Evolutionary conservation across 2,888 invertebrate genomes (phyloP).

Genomic region (Odontomyia ornata): DNA sequence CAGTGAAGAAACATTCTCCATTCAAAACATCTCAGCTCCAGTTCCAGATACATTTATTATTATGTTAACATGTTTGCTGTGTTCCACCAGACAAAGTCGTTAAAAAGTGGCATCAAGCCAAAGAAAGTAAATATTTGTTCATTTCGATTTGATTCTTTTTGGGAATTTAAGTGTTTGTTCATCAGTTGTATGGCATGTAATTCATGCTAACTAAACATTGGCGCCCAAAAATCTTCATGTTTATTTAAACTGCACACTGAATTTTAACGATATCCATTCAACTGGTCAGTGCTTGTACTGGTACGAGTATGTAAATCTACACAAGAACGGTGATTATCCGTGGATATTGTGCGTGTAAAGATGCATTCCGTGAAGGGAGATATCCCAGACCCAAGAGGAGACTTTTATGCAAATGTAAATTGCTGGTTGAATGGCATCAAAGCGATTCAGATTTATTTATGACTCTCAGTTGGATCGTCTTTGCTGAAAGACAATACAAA

Average conservation of each 20-base stretch:
- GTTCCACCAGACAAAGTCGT: not conserved
- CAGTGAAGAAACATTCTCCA: not conserved
- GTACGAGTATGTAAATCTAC: not conserved
- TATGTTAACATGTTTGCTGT: not conserved
- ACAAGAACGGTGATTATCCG: not conserved
- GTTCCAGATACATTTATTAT: not conserved
- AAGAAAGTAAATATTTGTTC: slow-evolving; percentile 35
- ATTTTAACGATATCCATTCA: slow-evolving; percentile 16
- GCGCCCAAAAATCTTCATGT: slow-evolving; percentile 30
- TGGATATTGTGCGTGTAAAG: not conserved
- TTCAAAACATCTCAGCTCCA: slow-evolving; percentile 19
- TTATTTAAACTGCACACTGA: slow-evolving; percentile 27
- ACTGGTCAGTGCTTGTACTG: not conserved
- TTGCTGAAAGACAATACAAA: slow-evolving; percentile 4
- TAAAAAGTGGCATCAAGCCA: slow-evolving; percentile 33
- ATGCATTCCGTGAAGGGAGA: not conserved
- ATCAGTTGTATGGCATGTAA: slow-evolving; percentile 1
- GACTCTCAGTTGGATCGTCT: not conserved
- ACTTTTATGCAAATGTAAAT: slow-evolving; percentile 15
- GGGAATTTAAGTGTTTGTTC: not conserved
- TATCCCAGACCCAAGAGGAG: not conserved
- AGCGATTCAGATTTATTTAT: slow-evolving; percentile 4
- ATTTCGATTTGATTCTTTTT: not conserved
- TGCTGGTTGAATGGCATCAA: not conserved
- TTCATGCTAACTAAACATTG: slow-evolving; percentile 30